These are phyloP conservation scores for Pavo muticus DNA, from an alignment of 2,113 vertebrate genomes.

Conservation along the genomic window DNA sequence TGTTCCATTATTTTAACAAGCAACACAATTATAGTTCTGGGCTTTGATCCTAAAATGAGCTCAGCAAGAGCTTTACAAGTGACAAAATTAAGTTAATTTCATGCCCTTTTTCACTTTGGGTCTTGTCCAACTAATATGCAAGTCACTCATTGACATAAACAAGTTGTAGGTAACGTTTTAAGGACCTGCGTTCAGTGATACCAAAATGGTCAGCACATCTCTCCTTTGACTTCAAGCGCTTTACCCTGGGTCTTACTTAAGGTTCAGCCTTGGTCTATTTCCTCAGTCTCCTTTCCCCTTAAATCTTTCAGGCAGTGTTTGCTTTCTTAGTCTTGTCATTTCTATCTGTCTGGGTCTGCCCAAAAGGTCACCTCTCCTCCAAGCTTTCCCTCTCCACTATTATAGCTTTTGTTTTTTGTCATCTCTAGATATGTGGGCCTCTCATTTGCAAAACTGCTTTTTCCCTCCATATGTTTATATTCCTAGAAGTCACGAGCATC, in stretches of 20 bases:
- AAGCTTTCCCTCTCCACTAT: not conserved
- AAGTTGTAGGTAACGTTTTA: not conserved
- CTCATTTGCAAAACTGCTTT: not conserved
- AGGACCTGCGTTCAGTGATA: not conserved
- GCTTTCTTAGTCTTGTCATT: not conserved
- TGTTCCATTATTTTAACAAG: conserved; percentile 32
- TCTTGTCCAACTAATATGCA: not conserved
- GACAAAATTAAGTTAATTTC: conserved; percentile 54
- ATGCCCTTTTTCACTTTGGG: conserved; percentile 5
- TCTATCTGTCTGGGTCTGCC: not conserved
- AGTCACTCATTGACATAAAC: not conserved
- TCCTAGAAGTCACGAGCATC: not conserved
- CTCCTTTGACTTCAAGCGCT: not conserved
- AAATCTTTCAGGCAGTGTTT: not conserved
- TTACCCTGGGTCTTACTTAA: not conserved
- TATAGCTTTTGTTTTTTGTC: not conserved
- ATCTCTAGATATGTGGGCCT: no score
- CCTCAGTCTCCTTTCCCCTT: not conserved
- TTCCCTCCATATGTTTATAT: not conserved
- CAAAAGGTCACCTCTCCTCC: not conserved
- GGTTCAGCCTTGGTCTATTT: not conserved
- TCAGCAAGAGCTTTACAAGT: conserved; percentile 18
- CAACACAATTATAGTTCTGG: conserved; percentile 26
- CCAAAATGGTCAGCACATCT: not conserved
- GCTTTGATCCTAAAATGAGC: conserved; percentile 46